Base-by-base conservation (phyloP, 2,113 vertebrate species). In the Zosterops pallidus region DNA sequence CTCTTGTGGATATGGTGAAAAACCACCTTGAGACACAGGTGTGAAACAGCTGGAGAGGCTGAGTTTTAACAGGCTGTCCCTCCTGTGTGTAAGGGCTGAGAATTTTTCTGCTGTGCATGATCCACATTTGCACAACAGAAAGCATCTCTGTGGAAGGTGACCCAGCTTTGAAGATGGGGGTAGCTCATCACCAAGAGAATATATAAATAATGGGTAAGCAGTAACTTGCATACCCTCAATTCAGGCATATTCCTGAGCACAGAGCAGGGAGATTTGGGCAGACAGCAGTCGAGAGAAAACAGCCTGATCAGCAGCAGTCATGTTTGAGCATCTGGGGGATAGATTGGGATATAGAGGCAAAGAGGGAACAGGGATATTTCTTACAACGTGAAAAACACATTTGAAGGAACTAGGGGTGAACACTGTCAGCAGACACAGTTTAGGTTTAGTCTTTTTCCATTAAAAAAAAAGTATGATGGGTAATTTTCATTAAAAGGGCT, bases 401-500 rank as follows among this genome's bases (percentile, higher is more conserved):
- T 81, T 86, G 64, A 79, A 79, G 42, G 49, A 94, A 25, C 50
- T 63, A 41, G 68, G 39, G 91, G 53, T 14, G 62, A 85, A 41
- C 6, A 22, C 47, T 88, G 42, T 79, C 68, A 81, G 33, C 22
- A n/a, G 55, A 57, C 46, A 65, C n/a, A 57, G 63, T 57, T 88
- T 49, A 42, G 8, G 13, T 88, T 93, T 80, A 35, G 55, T 41
- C 28, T 90, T 90, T 70, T 87, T 80, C 70, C 24, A 26, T 83
- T 81, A 21, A 78, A 83, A 78, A 78, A 64, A 78, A 64, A 55
- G 24, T 25, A 25, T 10, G 24, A 56, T 35, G 41, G 76, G 89
- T 95, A 63, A 92, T 96, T 95, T 91, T 91, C 83, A 81, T 94
- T 91, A 80, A 78, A 95, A 92, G 79, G 50, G 50, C 91, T 82